Conservation (phyloP, 2,888 invertebrate species). For the Salticus scenicus region DNA sequence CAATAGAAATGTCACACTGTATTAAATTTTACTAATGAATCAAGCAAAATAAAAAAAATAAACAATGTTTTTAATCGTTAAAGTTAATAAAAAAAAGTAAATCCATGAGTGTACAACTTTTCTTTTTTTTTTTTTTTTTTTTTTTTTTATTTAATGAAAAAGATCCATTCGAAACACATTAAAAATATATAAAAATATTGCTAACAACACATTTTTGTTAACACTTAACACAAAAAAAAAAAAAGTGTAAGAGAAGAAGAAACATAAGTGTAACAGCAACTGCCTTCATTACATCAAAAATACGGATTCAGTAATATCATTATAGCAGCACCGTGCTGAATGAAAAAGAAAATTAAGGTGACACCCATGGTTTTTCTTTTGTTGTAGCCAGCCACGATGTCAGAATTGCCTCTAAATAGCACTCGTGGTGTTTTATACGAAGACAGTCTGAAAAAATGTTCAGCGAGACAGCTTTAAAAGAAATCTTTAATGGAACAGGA, state of each 20-base stretch:
- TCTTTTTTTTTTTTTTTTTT: too few species aligned
- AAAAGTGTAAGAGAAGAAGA: background rate
- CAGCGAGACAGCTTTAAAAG: conserved; percentile 35
- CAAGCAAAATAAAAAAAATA: too few species aligned
- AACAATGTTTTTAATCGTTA: too few species aligned
- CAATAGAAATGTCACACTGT: too few species aligned
- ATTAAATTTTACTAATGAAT: too few species aligned
- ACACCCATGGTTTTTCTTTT: conserved; percentile 32
- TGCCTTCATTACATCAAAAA: conserved; percentile 36
- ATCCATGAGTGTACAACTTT: too few species aligned
- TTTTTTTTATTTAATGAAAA: too few species aligned
- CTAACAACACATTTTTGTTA: conserved; percentile 48
- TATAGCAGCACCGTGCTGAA: conserved; percentile 37
- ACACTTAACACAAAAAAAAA: background rate
- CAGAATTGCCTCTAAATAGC: conserved; percentile 39
- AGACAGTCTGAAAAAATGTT: conserved; percentile 8
- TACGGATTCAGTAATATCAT: conserved; percentile 60
- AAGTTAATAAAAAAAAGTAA: too few species aligned
- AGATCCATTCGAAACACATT: conserved; percentile 35
- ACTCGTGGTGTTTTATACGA: conserved; percentile 59
- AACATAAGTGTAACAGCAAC: conserved; percentile 11
- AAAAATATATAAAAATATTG: conserved; percentile 54
- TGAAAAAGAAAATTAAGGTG: conserved; percentile 46
- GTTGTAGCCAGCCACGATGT: conserved; percentile 20
- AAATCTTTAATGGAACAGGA: conserved; percentile 51